Evolutionary conservation across 2,113 vertebrate species (phyloP), one percentile per base, ranked within the genome.

Genomic region (Rhegmatorhina hoffmannsi): DNA sequence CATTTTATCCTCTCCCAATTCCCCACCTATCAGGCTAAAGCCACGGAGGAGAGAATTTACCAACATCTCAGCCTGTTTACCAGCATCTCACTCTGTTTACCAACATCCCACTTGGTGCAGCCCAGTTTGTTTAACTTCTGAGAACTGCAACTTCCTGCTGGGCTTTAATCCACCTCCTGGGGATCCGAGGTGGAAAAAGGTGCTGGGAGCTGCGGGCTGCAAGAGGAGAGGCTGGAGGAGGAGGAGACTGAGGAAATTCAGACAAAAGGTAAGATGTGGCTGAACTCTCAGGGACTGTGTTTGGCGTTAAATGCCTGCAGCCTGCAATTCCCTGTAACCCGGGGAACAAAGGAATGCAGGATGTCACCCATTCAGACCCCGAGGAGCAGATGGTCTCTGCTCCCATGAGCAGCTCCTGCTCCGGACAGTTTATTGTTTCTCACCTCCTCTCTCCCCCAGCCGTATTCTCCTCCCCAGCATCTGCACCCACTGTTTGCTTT

Each of bases 351-450:
- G 88, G 97, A 90, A 93, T 12, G 53, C 78, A 43, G 92, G 92
- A 59, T 74, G 5, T 78, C 4, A 9, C 87, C 84, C 84, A 36
- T 36, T 44, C 81, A 50, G 77, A 23, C 29, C 9, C 75, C 1
- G 44, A 59, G 78, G 80, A 90, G 53, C 87, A 95, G 89, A 77
- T 78, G 86, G 85, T 89, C 84, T 53, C 80, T 77, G 90, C 89
- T 93, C 78, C 93, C 88, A 44, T 21, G 73, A 93, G 88, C 66
- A 2, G 75, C 85, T 75, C 80, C 5, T 5, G 66, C 80, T 60
- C 84, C 19, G 93, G 90, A 90, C 36, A 58, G 89, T 93, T 96
- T 88, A 89, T 89, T 92, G 73, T 95, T 96, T 20, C 72, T 91
- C 90, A 76, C 92, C 94, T 91, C 91, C 82, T 34, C 90, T 67